Percentiles rank a stretch among this genome's conserved stretches.
Evolutionary conservation across 2,888 invertebrate genomes (phyloP).

Genomic region (Oligia latruncula): DNA sequence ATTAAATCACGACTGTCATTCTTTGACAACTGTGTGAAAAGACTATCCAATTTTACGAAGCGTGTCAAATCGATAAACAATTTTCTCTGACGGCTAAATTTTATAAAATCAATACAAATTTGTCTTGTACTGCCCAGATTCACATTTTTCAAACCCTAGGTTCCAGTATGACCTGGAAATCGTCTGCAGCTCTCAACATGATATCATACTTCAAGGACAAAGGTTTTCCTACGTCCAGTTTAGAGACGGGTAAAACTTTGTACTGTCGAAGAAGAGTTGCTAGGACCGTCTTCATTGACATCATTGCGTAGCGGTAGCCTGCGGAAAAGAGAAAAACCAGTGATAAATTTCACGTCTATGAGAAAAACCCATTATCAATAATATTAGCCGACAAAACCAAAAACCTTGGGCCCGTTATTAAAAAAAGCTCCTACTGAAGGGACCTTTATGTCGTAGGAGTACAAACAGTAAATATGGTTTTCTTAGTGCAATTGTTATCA

Average conservation of each 20-base stretch:
- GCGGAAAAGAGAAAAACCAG: not conserved
- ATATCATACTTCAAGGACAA: slow-evolving; percentile 73
- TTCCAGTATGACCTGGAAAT: slow-evolving; percentile 71
- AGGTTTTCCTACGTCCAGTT: slow-evolving; percentile 55
- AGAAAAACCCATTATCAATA: too few relatives aligned
- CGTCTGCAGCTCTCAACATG: slow-evolving; percentile 77
- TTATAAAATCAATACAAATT: not conserved
- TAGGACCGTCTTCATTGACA: slow-evolving; percentile 75
- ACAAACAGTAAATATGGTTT: too few relatives aligned
- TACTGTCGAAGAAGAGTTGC: slow-evolving; percentile 68
- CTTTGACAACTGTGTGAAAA: not conserved
- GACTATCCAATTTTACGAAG: not conserved
- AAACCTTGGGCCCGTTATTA: too few relatives aligned
- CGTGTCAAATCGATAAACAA: not conserved
- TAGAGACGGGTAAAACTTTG: slow-evolving; percentile 64
- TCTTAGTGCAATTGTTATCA: too few relatives aligned
- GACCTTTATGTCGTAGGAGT: too few relatives aligned
- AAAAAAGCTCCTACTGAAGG: too few relatives aligned
- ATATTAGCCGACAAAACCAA: too few relatives aligned
- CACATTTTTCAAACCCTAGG: slow-evolving; percentile 50
- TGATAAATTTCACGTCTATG: too few relatives aligned
- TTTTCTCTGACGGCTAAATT: not conserved
- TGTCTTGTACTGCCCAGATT: not conserved
- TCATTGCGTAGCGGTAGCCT: slow-evolving; percentile 76
- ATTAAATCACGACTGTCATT: not conserved